Conservation (phyloP, 2,113 vertebrate genomes). For the Baryphthengus martii region DNA sequence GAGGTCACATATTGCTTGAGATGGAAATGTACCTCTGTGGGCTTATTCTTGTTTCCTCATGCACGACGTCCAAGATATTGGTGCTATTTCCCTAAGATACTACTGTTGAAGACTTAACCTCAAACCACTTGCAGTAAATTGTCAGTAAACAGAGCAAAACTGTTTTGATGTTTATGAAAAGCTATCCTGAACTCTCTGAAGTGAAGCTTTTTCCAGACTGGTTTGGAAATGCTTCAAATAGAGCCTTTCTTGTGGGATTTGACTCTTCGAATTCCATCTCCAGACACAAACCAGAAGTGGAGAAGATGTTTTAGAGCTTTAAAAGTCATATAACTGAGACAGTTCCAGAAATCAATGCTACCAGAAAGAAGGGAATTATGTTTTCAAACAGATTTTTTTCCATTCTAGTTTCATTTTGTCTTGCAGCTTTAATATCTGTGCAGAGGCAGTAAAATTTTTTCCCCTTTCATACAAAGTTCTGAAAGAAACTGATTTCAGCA, state of each 20-base stretch:
- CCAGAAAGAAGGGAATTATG: background rate
- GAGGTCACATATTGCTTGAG: background rate
- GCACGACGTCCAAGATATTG: background rate
- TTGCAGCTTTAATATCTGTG: background rate
- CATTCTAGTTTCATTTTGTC: background rate
- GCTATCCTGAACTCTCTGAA: slow-evolving; percentile 25
- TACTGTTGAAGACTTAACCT: slow-evolving; percentile 6
- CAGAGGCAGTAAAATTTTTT: background rate
- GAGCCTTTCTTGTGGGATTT: slow-evolving; percentile 42
- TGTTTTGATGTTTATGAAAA: slow-evolving; percentile 46
- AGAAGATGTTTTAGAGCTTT: slow-evolving; percentile 11
- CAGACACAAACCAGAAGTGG: slow-evolving; percentile 11
- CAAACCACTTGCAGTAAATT: slow-evolving; percentile 8
- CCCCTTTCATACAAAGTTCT: background rate
- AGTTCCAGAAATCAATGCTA: background rate
- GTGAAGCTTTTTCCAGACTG: background rate
- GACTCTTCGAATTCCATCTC: background rate
- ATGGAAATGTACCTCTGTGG: background rate
- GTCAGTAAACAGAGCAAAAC: slow-evolving; percentile 13
- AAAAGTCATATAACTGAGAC: background rate
- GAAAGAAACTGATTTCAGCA: background rate
- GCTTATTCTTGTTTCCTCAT: background rate
- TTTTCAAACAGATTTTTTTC: background rate
- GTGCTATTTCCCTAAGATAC: background rate
- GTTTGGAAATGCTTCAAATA: slow-evolving; percentile 46